These are phyloP conservation scores for Aspiorhynchus laticeps DNA, from an alignment of 2,113 vertebrate species.

Conservation along the genomic window DNA sequence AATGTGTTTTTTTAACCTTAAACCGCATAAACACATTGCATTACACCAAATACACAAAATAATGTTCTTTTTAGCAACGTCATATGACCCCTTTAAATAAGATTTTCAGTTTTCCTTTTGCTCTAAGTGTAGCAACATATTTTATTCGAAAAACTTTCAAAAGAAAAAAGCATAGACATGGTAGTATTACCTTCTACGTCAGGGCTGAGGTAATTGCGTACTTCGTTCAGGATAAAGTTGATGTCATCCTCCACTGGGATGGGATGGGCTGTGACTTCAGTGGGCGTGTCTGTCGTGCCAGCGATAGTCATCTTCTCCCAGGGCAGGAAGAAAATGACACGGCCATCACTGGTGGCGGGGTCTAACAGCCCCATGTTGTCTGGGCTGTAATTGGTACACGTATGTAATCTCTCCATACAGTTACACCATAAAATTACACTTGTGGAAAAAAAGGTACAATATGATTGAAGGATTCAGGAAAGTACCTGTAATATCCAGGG, in stretches of 20 bases:
- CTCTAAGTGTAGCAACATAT: background rate
- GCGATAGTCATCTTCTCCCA: constrained; percentile 99
- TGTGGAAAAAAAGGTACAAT: background rate
- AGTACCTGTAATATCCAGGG: constrained; percentile 95
- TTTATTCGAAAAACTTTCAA: background rate
- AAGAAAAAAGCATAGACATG: background rate
- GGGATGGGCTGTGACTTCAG: constrained; percentile 87
- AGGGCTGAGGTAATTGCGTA: constrained; percentile 89
- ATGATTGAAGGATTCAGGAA: background rate
- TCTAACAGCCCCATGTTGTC: constrained; percentile 98
- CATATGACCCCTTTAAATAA: too few relatives aligned
- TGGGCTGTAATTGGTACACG: constrained; percentile 74
- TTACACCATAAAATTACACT: background rate
- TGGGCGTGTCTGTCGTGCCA: constrained; percentile 93
- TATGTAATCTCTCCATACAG: background rate
- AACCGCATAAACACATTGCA: too few relatives aligned
- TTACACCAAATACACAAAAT: too few relatives aligned
- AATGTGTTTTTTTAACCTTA: too few relatives aligned
- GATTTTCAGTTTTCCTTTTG: background rate
- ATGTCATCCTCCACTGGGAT: constrained; percentile 86
- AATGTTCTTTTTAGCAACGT: too few relatives aligned
- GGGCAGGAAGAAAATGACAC: constrained; percentile 97
- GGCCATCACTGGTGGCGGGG: constrained; percentile 92
- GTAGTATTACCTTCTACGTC: constrained; percentile 87
- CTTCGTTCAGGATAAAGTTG: constrained; percentile 94